Percentiles rank a stretch among this genome's conserved stretches.
Conservation (phyloP, 2,797 vertebrate species). For the Fistularia tabacaria region DNA sequence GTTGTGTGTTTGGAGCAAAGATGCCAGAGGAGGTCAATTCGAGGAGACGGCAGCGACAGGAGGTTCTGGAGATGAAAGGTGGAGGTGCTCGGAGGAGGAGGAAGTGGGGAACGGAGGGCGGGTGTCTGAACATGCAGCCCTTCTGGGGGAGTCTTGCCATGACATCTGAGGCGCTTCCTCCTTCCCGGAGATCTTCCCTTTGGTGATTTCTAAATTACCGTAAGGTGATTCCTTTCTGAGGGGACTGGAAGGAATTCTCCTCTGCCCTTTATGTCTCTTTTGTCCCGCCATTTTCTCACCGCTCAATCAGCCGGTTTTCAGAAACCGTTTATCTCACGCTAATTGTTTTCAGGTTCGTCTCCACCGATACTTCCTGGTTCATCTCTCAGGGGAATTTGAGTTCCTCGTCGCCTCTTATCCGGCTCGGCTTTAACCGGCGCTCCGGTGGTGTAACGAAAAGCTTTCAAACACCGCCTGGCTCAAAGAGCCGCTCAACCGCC, state of each 20-base stretch:
- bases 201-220: conserved; percentile 9
- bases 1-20: conserved; percentile 24
- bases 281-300: too few species aligned
- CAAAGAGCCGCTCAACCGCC: too few species aligned
- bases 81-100: conserved; percentile 26
- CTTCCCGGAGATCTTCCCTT: conserved; percentile 39
- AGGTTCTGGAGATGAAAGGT: conserved; percentile 44
- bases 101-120: conserved; percentile 40
- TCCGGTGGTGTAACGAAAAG: conserved; percentile 32
- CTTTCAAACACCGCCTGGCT: too few species aligned
- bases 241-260: conserved; percentile 14
- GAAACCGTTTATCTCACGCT: too few species aligned
- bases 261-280: too few species aligned
- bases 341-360: too few species aligned
- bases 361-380: too few species aligned
- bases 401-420: too few species aligned
- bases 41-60: conserved; percentile 43
- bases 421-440: too few species aligned
- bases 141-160: conserved; percentile 65
- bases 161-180: conserved; percentile 71
- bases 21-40: conserved; percentile 34
- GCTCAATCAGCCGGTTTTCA: too few species aligned
- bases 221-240: not conserved
- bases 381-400: too few species aligned
- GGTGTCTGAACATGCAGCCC: conserved; percentile 70